Conservation (phyloP, 1,140 invertebrate genomes). For the Apis florea region DNA sequence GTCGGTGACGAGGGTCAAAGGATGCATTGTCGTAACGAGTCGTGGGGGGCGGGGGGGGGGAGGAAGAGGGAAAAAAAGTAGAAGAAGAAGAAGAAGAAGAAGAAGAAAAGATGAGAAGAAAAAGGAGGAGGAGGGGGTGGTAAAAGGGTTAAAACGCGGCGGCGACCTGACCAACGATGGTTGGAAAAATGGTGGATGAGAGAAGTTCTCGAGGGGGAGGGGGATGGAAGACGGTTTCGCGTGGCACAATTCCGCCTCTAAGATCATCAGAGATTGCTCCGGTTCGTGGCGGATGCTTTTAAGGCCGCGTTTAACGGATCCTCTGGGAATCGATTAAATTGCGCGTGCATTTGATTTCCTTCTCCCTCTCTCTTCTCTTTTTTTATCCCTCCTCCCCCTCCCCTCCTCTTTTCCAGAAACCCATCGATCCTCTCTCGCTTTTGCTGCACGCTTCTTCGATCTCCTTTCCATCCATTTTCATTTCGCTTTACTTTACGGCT, state of each 20-base stretch:
- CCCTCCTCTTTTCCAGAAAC: background rate
- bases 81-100: background rate
- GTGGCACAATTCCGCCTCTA: slow-evolving; percentile 5
- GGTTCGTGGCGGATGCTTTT: slow-evolving; percentile 12
- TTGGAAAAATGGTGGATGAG: slow-evolving; percentile 13
- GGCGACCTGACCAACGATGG: slow-evolving; percentile 15
- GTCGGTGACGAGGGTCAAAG: slow-evolving; percentile 47
- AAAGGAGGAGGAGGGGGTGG: background rate
- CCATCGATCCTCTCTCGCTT: background rate
- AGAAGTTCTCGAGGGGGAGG: background rate
- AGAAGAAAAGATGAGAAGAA: background rate
- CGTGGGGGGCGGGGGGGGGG: too few species aligned
- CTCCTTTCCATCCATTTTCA: too few species aligned
- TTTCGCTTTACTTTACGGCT: too few species aligned
- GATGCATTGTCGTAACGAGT: slow-evolving; percentile 50
- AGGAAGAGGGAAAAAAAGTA: background rate
- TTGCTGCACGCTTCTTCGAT: too few species aligned
- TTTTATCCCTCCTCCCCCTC: too few species aligned
- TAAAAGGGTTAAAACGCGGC: slow-evolving; percentile 43
- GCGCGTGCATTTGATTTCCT: background rate
- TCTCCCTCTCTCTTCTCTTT: background rate
- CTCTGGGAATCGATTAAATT: background rate
- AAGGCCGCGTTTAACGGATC: slow-evolving; percentile 22
- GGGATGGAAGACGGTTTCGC: background rate
- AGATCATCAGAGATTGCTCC: slow-evolving; percentile 19